A percentile compares a stretch with the other conserved stretches of the same genome.
These are phyloP conservation scores for Tricholauxania praeusta DNA, from an alignment of 2,888 invertebrate species.

Conservation along the genomic window DNA sequence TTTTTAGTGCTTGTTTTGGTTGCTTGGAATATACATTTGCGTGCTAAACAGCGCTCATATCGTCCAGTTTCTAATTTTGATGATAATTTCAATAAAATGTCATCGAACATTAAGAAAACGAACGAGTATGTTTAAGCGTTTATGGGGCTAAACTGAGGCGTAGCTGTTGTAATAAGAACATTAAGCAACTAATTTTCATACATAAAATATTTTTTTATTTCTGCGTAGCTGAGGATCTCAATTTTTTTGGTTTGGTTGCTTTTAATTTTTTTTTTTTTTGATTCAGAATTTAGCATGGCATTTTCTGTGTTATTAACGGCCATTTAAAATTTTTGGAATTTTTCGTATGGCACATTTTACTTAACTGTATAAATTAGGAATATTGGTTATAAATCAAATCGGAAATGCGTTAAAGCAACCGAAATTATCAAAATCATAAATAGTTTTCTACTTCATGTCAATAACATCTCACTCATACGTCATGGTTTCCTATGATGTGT, in stretches of 20 bases:
- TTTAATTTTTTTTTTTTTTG: constrained; percentile 26
- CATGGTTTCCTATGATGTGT: too few relatives aligned
- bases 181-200: constrained; percentile 19
- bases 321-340: too few relatives aligned
- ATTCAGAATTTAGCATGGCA: background rate
- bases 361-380: too few relatives aligned
- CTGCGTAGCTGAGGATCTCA: constrained; percentile 31
- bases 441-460: too few relatives aligned
- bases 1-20: constrained; percentile 47
- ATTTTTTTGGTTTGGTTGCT: constrained; percentile 24
- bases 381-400: too few relatives aligned
- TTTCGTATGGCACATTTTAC: too few relatives aligned
- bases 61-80: constrained; percentile 64
- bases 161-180: constrained; percentile 27
- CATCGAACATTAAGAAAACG: constrained; percentile 51
- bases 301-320: too few relatives aligned
- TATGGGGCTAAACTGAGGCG: constrained; percentile 27
- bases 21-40: constrained; percentile 54
- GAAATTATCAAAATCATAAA: too few relatives aligned
- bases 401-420: too few relatives aligned
- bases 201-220: constrained; percentile 10
- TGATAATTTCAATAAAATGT: constrained; percentile 61
- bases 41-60: constrained; percentile 65
- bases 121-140: constrained; percentile 50
- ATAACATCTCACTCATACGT: too few relatives aligned